These are phyloP conservation scores for Drosophila antonietae DNA, from an alignment of 2,888 invertebrate species.

Conservation along the genomic window DNA sequence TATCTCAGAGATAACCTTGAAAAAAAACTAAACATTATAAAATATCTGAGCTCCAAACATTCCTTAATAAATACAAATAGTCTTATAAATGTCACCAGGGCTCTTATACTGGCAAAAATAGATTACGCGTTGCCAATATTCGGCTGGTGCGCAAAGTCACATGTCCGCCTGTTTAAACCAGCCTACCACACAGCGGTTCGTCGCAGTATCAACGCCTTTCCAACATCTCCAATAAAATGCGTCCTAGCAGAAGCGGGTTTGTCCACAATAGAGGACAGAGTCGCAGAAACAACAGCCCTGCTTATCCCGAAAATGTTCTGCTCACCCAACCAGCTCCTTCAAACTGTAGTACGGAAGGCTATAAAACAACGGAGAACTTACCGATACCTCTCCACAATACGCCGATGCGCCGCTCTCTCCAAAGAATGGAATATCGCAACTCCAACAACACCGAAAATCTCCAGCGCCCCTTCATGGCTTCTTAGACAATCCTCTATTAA, in stretches of 20 bases:
- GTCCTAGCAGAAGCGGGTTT: constrained; percentile 2
- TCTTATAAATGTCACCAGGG: background rate
- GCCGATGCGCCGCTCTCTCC: background rate
- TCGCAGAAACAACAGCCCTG: background rate
- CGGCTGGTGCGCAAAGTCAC: background rate
- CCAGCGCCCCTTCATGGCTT: constrained; percentile 7
- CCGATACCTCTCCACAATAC: constrained; percentile 1
- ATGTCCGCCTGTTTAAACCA: background rate
- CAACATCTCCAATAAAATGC: background rate
- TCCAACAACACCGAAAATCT: constrained; percentile 5
- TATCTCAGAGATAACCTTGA: background rate
- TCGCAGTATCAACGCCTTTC: constrained; percentile 4
- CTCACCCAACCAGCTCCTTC: constrained; percentile 9
- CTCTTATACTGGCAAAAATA: constrained; percentile 2
- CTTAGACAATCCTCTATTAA: constrained; percentile 2
- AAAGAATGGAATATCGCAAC: constrained; percentile 7
- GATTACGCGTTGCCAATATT: constrained; percentile 4
- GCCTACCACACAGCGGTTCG: background rate
- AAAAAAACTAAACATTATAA: constrained; percentile 1
- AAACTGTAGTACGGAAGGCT: background rate
- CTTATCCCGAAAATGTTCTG: constrained; percentile 10
- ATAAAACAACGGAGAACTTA: background rate
- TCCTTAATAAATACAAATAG: background rate
- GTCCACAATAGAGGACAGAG: background rate
- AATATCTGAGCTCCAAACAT: constrained; percentile 4